phyloP scores from a whole-genome alignment of 2,797 vertebrate species.

The Coccyzus lansbergi region DNA sequence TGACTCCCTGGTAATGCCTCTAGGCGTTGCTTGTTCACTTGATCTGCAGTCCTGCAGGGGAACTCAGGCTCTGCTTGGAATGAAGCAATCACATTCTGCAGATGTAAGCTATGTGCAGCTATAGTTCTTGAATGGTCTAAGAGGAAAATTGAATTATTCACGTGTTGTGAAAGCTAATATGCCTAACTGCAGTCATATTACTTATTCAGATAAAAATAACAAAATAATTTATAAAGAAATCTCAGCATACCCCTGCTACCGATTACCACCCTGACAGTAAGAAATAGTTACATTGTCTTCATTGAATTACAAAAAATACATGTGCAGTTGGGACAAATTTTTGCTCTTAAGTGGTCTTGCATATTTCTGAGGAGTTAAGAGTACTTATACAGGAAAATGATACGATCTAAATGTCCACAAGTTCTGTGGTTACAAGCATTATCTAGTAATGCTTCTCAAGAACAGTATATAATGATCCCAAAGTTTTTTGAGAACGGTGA shows the following conservation, averaged over 20 bases:
- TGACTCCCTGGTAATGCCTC: neutral
- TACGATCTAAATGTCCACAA: neutral
- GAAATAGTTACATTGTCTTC: neutral
- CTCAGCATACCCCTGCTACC: neutral
- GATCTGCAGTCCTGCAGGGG: neutral
- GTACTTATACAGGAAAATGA: neutral
- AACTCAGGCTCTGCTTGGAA: neutral
- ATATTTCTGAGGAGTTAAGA: neutral
- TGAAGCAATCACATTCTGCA: neutral
- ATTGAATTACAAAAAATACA: neutral
- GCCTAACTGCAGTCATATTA: neutral
- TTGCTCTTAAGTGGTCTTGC: neutral
- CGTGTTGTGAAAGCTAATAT: neutral
- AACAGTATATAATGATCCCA: neutral
- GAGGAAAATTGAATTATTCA: neutral
- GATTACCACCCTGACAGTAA: neutral
- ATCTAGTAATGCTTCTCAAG: neutral
- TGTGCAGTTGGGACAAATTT: neutral
- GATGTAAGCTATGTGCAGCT: neutral
- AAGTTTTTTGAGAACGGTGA: neutral
- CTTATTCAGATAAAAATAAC: neutral
- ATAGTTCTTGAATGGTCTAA: neutral
- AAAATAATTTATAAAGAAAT: neutral
- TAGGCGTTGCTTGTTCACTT: neutral
- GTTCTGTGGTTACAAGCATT: neutral